Evolutionary conservation across 2,888 invertebrate genomes (phyloP), one percentile per base, ranked within the genome.

Genomic region (Siphonodentalium dalli): DNA sequence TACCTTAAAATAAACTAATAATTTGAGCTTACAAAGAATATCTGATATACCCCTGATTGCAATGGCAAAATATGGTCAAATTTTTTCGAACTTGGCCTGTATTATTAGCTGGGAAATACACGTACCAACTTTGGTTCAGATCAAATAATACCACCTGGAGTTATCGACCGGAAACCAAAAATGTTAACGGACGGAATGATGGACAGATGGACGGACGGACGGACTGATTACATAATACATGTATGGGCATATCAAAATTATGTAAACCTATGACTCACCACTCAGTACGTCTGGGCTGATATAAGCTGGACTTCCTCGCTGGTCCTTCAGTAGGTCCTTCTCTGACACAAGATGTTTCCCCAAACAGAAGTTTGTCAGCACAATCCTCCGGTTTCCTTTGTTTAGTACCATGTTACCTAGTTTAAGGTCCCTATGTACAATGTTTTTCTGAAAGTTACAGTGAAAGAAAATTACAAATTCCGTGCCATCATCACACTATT

Each of bases 261-360:
- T 52, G 3, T 20, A 29, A 21, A 11, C 13, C 8, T 31, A 11
- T n/a, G 15, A 63, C 70, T 57, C 59, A 65, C 89, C 89, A 82
- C 87, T 86, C 4, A 91, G 82, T 6, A 90, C 90, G 78, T 90
- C 91, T 0, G 91, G 90, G 1, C 90, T 90, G 66, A 90, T 90
- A 77, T 90, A 91, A 0, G 90, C 90, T 1, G 90, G 90, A 0
- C 90, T 90, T 1, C 90, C 90, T 76, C 89, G 84, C 75, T 90
- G 90, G 79, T 90, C 90, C 69, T 87, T 88, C 34, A 90, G 79
- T 28, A 88, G 80, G 69, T 90, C 89, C 61, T 86, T 85, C 70
- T 89, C 89, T 61, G 87, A 87, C n/a, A 88, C 86, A 23, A 90
- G 84, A 74, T 89, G 89, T 60, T 89, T 89, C 0, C 90, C 90